These are phyloP conservation scores for Ischnura elegans DNA, from an alignment of 2,888 invertebrate genomes.

Conservation along the genomic window DNA sequence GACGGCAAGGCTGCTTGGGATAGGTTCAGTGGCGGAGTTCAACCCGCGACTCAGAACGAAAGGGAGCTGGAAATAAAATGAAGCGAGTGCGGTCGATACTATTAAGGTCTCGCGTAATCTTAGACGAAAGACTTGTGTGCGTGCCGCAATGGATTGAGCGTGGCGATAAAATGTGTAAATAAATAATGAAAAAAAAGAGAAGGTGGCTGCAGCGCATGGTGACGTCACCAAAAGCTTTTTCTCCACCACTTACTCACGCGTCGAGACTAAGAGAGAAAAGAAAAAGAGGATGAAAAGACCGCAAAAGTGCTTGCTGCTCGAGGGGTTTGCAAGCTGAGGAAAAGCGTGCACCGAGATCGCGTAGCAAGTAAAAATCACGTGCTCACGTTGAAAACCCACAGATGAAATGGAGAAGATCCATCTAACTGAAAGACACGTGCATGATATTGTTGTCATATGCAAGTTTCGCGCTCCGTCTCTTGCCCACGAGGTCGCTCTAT, in stretches of 20 bases:
- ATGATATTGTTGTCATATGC: not conserved
- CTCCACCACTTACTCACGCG: not conserved
- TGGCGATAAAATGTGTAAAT: not conserved
- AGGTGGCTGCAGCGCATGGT: not conserved
- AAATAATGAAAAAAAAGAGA: not conserved
- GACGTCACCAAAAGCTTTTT: not conserved
- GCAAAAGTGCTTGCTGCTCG: not conserved
- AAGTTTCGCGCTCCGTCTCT: not conserved
- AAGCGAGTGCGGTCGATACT: not conserved
- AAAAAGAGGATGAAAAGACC: not conserved
- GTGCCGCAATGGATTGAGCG: not conserved
- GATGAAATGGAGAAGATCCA: not conserved
- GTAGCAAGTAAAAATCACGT: not conserved
- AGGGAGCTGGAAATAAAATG: not conserved
- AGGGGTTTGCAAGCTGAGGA: not conserved
- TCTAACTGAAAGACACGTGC: not conserved
- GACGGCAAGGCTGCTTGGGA: constrained; percentile 8
- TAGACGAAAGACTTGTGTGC: not conserved
- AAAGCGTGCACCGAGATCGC: not conserved
- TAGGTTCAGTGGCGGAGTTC: constrained; percentile 18
- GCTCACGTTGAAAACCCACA: not conserved
- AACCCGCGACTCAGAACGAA: not conserved
- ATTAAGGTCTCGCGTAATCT: not conserved
- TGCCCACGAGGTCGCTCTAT: not conserved
- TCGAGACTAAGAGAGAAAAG: not conserved